Percentiles rank a stretch among this genome's conserved stretches.
phyloP scores from a whole-genome alignment of 2,888 invertebrate genomes.

The Nematopogon swammerdamellus region DNA sequence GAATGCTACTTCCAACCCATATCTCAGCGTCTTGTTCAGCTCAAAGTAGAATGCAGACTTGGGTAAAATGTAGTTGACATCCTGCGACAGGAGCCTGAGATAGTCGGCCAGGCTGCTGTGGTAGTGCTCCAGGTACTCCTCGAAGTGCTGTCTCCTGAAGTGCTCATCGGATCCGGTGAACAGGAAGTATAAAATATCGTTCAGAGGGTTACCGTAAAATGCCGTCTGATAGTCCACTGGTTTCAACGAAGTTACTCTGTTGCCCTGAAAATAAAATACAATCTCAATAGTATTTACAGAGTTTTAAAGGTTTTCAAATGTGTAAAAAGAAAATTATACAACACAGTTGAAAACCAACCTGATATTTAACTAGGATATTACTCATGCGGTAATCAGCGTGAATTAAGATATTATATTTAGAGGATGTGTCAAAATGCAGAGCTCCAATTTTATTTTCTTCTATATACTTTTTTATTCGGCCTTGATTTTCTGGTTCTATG shows the following conservation, averaged over 20 bases:
- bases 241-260: constrained; percentile 16
- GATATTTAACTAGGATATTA: constrained; percentile 18
- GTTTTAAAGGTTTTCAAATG: background rate
- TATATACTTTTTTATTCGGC: background rate
- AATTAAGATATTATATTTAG: constrained; percentile 14
- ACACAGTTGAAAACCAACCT: constrained; percentile 9
- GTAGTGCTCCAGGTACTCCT: constrained; percentile 15
- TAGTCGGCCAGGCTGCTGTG: background rate
- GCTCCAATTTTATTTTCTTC: background rate
- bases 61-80: background rate
- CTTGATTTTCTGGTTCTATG: background rate
- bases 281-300: too few relatives aligned
- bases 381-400: constrained; percentile 25
- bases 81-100: background rate
- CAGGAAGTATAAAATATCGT: constrained; percentile 33
- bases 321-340: background rate
- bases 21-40: background rate
- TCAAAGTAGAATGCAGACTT: background rate
- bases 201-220: constrained; percentile 21
- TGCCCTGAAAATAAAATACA: constrained; percentile 18
- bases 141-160: constrained; percentile 22
- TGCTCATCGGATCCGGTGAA: constrained; percentile 27
- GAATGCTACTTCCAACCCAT: background rate
- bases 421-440: background rate
- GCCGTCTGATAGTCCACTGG: constrained; percentile 32